These are phyloP conservation scores for Stegostoma tigrinum DNA, from an alignment of 2,113 vertebrate genomes.

Conservation along the genomic window DNA sequence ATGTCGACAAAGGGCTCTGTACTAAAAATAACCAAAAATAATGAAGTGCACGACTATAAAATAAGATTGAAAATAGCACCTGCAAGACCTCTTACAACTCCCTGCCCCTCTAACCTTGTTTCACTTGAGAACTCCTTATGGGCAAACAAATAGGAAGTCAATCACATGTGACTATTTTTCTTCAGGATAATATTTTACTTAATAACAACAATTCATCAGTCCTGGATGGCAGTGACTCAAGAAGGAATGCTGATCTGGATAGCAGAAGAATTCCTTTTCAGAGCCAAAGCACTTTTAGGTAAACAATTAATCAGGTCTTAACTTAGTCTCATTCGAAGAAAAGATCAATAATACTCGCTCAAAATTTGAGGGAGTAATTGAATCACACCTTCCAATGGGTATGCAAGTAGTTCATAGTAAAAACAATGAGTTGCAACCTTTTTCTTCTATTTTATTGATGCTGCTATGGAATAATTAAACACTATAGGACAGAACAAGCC, in stretches of 20 bases:
- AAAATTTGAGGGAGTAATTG: not conserved
- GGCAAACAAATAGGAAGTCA: no score
- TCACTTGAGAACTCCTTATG: no score
- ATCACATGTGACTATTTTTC: not conserved
- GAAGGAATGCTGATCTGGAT: not conserved
- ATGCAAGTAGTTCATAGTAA: not conserved
- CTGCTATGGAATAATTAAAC: not conserved
- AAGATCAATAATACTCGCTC: not conserved
- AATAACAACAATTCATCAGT: not conserved
- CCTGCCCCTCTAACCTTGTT: no score
- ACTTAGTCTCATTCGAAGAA: not conserved
- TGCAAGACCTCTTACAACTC: no score
- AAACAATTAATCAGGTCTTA: not conserved
- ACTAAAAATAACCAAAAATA: no score
- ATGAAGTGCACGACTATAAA: no score
- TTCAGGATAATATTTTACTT: not conserved
- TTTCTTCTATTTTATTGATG: not conserved
- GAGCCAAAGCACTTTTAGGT: not conserved
- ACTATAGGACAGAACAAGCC: not conserved
- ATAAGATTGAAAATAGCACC: no score
- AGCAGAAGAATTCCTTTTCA: not conserved
- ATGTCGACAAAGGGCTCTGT: no score
- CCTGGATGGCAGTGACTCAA: not conserved
- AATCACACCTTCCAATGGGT: not conserved
- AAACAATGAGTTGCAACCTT: not conserved